A percentile compares a stretch with the other conserved stretches of the same genome.
phyloP scores from a whole-genome alignment of 2,888 invertebrate genomes.

The Pseudeuparius sepicola region DNA sequence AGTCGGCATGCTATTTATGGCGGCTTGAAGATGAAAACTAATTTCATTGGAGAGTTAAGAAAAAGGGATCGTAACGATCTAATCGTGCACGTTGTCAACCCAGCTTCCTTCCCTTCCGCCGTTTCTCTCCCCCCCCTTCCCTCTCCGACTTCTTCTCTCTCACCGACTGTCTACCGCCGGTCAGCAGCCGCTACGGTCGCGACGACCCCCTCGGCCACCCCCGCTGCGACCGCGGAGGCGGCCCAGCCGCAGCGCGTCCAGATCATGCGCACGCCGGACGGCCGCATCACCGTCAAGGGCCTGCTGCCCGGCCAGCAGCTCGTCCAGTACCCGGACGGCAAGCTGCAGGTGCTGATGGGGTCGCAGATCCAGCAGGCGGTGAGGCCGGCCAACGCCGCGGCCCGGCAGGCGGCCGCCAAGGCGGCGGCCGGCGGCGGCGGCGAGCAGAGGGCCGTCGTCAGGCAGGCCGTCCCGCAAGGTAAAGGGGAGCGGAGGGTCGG shows the following conservation, averaged over 20 bases:
- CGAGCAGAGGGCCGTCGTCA: conserved; percentile 29
- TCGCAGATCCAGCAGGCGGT: conserved; percentile 44
- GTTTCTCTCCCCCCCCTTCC: too few species aligned
- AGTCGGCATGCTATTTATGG: too few species aligned
- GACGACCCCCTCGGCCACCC: conserved; percentile 16
- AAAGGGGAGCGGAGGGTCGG: conserved; percentile 33
- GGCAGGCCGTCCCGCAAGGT: conserved; percentile 28
- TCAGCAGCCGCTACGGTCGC: conserved; percentile 20
- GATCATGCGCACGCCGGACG: conserved; percentile 82
- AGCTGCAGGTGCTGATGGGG: conserved; percentile 72
- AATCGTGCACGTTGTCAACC: too few species aligned
- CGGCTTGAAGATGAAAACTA: too few species aligned
- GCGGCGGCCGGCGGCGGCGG: too few species aligned
- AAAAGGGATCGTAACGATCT: too few species aligned
- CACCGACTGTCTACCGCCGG: too few species aligned
- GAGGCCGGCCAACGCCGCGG: conserved; percentile 36
- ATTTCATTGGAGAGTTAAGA: too few species aligned
- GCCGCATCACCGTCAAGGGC: conserved; percentile 85
- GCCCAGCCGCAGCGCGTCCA: conserved; percentile 66
- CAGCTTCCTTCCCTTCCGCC: too few species aligned
- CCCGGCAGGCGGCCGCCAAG: too few species aligned
- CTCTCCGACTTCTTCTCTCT: too few species aligned
- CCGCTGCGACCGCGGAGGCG: conserved; percentile 27
- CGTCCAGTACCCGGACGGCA: conserved; percentile 88
- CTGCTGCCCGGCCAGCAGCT: conserved; percentile 87